phyloP scores from a whole-genome alignment of 2,888 invertebrate genomes.

The Pseudoips prasinana region DNA sequence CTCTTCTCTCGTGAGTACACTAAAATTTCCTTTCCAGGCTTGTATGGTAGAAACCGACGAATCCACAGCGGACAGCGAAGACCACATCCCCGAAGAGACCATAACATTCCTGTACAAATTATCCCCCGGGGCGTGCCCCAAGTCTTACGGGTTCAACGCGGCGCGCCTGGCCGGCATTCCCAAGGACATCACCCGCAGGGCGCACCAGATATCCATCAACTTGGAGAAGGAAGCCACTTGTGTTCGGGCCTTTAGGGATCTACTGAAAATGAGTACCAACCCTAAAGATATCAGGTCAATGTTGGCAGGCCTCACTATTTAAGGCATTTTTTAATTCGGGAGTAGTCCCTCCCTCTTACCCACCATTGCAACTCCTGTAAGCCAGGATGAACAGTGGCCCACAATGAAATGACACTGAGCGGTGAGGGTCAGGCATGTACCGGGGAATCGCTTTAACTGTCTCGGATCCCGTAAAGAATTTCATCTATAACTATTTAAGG shows the following conservation, averaged over 20 bases:
- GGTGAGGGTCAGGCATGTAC: too few relatives aligned
- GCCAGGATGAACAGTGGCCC: too few relatives aligned
- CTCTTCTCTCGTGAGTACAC: too few relatives aligned
- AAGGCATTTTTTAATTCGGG: too few relatives aligned
- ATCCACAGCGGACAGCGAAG: conserved; percentile 78
- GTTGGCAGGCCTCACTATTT: conserved; percentile 55
- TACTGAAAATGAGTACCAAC: conserved; percentile 42
- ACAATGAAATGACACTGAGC: too few relatives aligned
- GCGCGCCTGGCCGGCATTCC: conserved; percentile 96
- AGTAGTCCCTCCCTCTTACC: too few relatives aligned
- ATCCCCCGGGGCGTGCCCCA: conserved; percentile 94
- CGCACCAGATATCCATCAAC: conserved; percentile 82
- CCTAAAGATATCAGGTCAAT: conserved; percentile 44
- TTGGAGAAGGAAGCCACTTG: conserved; percentile 75
- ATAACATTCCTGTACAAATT: conserved; percentile 98
- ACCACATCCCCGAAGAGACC: conserved; percentile 92
- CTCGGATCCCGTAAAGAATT: too few relatives aligned
- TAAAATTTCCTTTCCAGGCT: conserved; percentile 84
- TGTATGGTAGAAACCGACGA: conserved; percentile 97
- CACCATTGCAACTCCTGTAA: too few relatives aligned
- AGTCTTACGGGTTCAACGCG: conserved; percentile 99
- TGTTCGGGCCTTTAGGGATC: conserved; percentile 54
- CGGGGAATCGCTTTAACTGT: too few relatives aligned
- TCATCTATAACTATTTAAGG: too few relatives aligned
- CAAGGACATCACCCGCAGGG: conserved; percentile 84